These are phyloP conservation scores for Megaptera novaeangliae DNA, from an alignment of 2,113 vertebrate species.

Conservation along the genomic window DNA sequence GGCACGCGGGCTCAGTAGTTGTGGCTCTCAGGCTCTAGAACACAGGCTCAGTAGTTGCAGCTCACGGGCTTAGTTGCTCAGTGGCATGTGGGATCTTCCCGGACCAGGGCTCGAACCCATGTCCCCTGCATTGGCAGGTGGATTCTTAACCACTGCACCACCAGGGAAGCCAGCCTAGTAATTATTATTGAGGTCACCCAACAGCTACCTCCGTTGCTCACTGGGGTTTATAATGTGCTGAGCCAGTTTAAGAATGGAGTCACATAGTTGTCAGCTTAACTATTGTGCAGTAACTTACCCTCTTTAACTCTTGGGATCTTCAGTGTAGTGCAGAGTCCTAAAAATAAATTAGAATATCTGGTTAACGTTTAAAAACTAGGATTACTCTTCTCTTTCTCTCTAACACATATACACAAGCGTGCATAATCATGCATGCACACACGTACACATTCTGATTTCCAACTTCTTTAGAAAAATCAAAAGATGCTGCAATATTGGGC, in stretches of 20 bases:
- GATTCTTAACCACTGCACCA: too few relatives aligned
- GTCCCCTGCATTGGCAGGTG: too few relatives aligned
- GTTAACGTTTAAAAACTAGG: constrained; percentile 2
- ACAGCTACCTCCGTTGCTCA: background rate
- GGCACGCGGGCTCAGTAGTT: too few relatives aligned
- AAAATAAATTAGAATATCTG: background rate
- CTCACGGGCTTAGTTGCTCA: too few relatives aligned
- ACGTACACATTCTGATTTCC: background rate
- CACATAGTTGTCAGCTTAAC: background rate
- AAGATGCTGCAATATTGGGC: background rate
- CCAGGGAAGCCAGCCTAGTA: background rate
- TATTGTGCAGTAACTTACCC: background rate
- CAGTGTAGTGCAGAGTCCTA: background rate
- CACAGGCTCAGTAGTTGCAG: too few relatives aligned
- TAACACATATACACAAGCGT: background rate
- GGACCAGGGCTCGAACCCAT: too few relatives aligned
- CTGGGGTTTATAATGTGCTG: background rate
- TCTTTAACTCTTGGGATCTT: background rate
- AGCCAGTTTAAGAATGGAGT: background rate
- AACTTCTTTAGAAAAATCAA: constrained; percentile 2
- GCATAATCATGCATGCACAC: too few relatives aligned
- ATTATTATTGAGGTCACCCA: background rate
- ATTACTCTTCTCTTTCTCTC: background rate
- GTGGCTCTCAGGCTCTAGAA: too few relatives aligned
- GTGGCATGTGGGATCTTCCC: too few relatives aligned